Conservation (phyloP, 2,113 vertebrate species). For the Ramphastos sulfuratus region DNA sequence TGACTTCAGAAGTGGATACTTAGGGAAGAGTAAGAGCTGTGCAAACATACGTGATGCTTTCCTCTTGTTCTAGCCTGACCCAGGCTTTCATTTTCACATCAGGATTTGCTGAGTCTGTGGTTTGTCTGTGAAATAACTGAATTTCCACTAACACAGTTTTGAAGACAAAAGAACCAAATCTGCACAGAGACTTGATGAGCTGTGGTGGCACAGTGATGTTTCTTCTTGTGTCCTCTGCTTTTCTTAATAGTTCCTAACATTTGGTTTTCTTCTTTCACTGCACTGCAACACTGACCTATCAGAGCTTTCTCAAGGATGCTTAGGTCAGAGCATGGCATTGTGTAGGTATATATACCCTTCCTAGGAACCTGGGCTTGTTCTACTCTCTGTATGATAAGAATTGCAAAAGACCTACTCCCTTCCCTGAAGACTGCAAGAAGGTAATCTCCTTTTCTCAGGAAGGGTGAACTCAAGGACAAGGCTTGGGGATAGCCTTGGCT, state of each 20-base stretch:
- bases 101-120: neutral
- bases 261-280: neutral
- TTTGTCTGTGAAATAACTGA: neutral
- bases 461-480: neutral
- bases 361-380: neutral
- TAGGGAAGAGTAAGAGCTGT: neutral
- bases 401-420: neutral
- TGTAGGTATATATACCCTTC: neutral
- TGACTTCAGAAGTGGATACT: neutral
- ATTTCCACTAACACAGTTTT: neutral
- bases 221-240: neutral
- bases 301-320: neutral
- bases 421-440: neutral
- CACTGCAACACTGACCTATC: neutral
- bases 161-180: neutral
- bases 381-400: neutral
- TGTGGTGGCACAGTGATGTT: neutral
- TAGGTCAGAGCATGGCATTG: neutral
- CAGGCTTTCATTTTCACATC: neutral
- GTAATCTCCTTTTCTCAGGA: neutral
- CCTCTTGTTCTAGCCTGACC: neutral
- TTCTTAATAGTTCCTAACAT: neutral
- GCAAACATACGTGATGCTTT: fast-evolving
- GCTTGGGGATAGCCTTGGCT: too few species aligned
- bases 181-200: neutral